These are phyloP conservation scores for Notoglanidium macrostoma DNA, from an alignment of 2,797 vertebrate species.

Conservation along the genomic window DNA sequence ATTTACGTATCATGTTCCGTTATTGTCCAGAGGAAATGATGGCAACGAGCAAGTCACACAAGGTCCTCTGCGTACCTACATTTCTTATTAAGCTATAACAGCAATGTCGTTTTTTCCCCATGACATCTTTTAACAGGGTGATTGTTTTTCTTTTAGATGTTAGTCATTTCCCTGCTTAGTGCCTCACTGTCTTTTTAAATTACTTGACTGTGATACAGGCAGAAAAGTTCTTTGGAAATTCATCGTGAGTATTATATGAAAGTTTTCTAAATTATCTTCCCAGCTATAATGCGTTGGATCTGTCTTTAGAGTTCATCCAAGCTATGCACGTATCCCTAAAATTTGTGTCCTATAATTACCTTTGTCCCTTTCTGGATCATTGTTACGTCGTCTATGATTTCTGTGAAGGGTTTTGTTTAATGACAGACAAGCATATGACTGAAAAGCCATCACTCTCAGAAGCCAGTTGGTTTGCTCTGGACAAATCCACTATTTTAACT, in stretches of 20 bases:
- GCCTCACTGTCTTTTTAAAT: not conserved
- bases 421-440: not conserved
- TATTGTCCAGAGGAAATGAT: slow-evolving; percentile 57
- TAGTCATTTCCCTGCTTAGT: not conserved
- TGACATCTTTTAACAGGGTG: not conserved
- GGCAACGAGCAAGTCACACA: slow-evolving; percentile 33
- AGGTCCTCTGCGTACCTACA: not conserved
- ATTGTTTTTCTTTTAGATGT: not conserved
- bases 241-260: not conserved
- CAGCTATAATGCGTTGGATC: not conserved
- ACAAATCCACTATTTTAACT: not conserved
- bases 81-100: not conserved
- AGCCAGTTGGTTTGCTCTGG: not conserved
- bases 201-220: not conserved
- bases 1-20: slow-evolving; percentile 53
- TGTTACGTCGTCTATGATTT: not conserved
- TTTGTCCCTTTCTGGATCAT: not conserved
- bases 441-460: not conserved
- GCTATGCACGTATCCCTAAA: not conserved
- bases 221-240: not conserved
- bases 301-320: not conserved
- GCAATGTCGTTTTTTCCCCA: not conserved
- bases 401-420: not conserved
- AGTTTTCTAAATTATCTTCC: not conserved
- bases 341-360: not conserved